These are phyloP conservation scores for Syngnathus floridae DNA, from an alignment of 2,113 vertebrate genomes.

Conservation along the genomic window DNA sequence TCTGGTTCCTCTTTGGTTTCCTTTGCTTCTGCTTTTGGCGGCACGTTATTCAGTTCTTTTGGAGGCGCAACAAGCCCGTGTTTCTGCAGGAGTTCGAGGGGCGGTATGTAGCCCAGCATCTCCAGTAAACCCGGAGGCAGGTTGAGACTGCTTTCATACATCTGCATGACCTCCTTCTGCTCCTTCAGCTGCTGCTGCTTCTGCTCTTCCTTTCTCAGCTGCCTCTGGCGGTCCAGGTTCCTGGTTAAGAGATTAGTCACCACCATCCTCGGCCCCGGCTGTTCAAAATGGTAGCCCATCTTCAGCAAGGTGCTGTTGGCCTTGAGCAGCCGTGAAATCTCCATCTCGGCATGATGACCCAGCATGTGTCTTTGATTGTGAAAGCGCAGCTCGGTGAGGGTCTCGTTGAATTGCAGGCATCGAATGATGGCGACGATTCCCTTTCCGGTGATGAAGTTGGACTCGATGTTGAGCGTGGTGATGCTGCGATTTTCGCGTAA, in stretches of 20 bases:
- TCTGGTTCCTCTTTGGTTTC: constrained; percentile 14
- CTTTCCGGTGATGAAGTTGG: constrained; percentile 89
- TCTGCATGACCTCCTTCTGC: constrained; percentile 78
- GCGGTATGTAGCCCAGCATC: constrained; percentile 72
- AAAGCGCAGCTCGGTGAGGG: constrained; percentile 88
- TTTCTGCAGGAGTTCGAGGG: constrained; percentile 50
- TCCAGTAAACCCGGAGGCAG: constrained; percentile 83
- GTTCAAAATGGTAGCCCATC: constrained; percentile 95
- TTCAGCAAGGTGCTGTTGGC: constrained; percentile 91
- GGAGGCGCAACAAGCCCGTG: constrained; percentile 52
- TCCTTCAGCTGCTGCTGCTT: constrained; percentile 81
- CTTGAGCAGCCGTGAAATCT: constrained; percentile 88
- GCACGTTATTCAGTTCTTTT: neutral
- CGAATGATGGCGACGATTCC: constrained; percentile 90
- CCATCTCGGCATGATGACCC: constrained; percentile 95
- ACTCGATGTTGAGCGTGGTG: constrained; percentile 86
- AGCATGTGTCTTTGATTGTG: constrained; percentile 98
- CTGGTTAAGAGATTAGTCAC: constrained; percentile 92
- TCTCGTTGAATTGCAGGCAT: constrained; percentile 96
- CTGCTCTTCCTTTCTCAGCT: constrained; percentile 86
- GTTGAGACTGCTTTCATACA: constrained; percentile 81
- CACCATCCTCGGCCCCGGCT: constrained; percentile 92
- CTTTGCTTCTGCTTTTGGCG: constrained; percentile 1
- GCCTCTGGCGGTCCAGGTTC: constrained; percentile 87
- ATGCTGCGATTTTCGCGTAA: constrained; percentile 91